Percentiles rank a stretch among this genome's conserved stretches.
Evolutionary conservation across 2,113 vertebrate species (phyloP).

Genomic region (Catharus fuscescens): DNA sequence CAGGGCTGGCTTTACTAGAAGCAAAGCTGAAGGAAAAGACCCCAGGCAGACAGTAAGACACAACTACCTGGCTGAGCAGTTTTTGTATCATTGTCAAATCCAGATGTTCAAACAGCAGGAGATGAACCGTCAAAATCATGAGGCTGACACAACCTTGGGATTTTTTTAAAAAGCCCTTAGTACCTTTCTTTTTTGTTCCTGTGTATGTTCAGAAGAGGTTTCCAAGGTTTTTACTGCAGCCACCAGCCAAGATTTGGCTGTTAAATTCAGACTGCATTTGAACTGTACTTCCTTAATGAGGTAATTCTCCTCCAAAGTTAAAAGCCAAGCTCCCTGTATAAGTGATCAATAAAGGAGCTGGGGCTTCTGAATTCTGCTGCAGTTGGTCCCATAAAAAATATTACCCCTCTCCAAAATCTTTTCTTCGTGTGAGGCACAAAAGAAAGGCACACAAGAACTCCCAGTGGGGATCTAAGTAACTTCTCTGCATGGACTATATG

Average conservation of each 20-base stretch:
- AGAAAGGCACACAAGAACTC: neutral
- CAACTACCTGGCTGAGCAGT: neutral
- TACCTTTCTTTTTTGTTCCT: neutral
- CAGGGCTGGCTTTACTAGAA: neutral
- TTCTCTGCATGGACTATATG: neutral
- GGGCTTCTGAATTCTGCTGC: neutral
- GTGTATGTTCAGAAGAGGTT: neutral
- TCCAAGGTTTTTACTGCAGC: neutral
- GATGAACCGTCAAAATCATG: neutral
- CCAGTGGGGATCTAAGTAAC: neutral
- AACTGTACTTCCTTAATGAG: neutral
- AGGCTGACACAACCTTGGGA: neutral
- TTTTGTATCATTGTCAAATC: neutral
- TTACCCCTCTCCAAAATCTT: neutral
- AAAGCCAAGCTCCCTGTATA: neutral
- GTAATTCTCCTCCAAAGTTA: neutral
- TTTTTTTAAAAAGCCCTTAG: neutral
- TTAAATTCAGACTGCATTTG: neutral
- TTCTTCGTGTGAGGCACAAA: neutral
- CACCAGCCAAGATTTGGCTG: neutral
- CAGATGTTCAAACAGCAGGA: neutral
- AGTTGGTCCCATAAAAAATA: neutral
- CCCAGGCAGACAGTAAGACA: neutral
- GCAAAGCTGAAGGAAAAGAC: neutral
- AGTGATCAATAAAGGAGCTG: neutral